Conservation (phyloP, 2,888 invertebrate species). For the Aphrophora alni region DNA sequence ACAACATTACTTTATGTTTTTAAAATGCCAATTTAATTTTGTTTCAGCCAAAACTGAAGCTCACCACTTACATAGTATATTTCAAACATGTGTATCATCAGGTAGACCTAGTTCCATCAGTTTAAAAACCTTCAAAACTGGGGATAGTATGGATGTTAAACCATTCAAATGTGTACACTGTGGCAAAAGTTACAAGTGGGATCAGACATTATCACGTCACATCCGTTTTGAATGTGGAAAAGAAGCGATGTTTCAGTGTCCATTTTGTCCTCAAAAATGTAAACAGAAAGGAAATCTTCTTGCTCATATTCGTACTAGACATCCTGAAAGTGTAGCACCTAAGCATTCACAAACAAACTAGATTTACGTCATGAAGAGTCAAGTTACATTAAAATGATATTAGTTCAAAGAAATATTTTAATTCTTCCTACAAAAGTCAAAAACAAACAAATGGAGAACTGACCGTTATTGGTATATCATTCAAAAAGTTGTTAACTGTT, state of each 20-base stretch:
- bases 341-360: neutral
- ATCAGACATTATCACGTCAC: constrained; percentile 40
- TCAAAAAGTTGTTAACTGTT: too few species aligned
- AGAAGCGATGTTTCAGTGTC: constrained; percentile 34
- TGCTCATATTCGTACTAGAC: constrained; percentile 40
- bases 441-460: too few species aligned
- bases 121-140: neutral
- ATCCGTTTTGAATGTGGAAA: constrained; percentile 42
- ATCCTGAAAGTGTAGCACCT: constrained; percentile 12
- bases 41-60: neutral
- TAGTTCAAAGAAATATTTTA: too few species aligned
- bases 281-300: constrained; percentile 46
- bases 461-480: too few species aligned
- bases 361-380: too few species aligned
- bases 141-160: constrained; percentile 12
- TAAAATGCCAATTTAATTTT: neutral
- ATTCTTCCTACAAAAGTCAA: too few species aligned
- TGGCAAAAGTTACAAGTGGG: constrained; percentile 43
- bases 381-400: too few species aligned
- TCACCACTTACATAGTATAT: neutral
- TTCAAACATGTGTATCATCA: neutral
- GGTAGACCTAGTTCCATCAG: neutral
- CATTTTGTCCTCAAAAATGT: constrained; percentile 44
- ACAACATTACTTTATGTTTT: too few species aligned
- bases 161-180: constrained; percentile 41